Base-by-base conservation (phyloP, 1,140 invertebrate species). In the Telenomus remus region DNA sequence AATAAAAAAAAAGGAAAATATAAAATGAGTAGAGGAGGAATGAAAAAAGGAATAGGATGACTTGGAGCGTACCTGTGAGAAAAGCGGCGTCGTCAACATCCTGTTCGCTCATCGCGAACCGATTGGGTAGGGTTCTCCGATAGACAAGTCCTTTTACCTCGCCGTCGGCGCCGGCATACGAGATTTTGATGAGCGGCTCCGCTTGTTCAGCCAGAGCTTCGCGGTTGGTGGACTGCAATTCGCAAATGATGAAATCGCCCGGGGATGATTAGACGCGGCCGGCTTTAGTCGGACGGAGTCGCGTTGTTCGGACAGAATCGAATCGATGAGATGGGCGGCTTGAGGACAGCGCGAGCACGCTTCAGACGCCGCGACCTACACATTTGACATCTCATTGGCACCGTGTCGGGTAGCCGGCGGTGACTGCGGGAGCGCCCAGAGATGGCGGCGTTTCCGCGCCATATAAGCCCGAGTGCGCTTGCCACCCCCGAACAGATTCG, bases 31-130 rank as follows among this genome's bases (percentile, higher is more conserved):
- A 6, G 19, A 27, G 6, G 6, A 27, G 19, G 19, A 6, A 6
- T 6, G 19, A 27, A 6, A 1, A 27, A 6, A 6, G 19, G 19
- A 27, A 27, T 3, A 6, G 6, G 19, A 27, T 27, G 19, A 1
- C 1, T 1, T 6, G 19, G 19, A 27, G 53, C 53, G n/a, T 79
- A 95, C 95, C 95, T 90, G 95, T 96, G 82, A 96, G 89, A 89
- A 96, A 96, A 35, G 95, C 95, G 80, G 96, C 95, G 90, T 97
- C 95, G 86, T 96, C 95, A 79, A 97, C 92, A 91, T 97, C 95
- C 85, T 95, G 94, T 82, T 96, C 95, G 86, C 93, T 94, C 92
- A 94, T 94, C 64, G 81, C 82, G 83, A 88, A 86, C 60, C 84
- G 82, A 82, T 82, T 85, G 35, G 84, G 84, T 43, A 80, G 80